Conservation (phyloP, 2,888 invertebrate species). For the Strigamia transsilvanica region DNA sequence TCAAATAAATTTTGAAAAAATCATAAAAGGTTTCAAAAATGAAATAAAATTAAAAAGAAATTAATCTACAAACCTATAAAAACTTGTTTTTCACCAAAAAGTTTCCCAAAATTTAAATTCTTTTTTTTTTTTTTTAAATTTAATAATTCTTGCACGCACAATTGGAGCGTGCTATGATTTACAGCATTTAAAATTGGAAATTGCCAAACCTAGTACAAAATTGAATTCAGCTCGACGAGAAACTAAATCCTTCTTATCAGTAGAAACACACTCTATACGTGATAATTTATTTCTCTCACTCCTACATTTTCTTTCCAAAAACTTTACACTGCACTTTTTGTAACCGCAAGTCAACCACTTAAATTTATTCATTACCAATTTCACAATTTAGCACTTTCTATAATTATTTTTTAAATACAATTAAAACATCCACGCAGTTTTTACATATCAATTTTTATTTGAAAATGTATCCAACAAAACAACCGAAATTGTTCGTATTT, state of each 20-base stretch:
- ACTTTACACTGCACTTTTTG: constrained; percentile 15
- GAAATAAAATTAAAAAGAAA: not conserved
- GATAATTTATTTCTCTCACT: constrained; percentile 47
- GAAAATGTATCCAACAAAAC: no score
- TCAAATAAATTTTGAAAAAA: not conserved
- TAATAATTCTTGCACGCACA: constrained; percentile 42
- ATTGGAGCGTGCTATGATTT: constrained; percentile 45
- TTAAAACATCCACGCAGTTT: not conserved
- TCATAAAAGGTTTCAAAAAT: not conserved
- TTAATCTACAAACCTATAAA: not conserved
- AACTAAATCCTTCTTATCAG: constrained; percentile 45
- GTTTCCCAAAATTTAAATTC: not conserved
- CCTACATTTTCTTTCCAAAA: constrained; percentile 35
- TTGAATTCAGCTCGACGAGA: constrained; percentile 46
- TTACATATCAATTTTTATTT: not conserved
- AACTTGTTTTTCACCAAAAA: not conserved
- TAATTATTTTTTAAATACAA: not conserved
- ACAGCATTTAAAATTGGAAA: constrained; percentile 49
- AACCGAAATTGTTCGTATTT: no score
- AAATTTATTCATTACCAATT: constrained; percentile 4
- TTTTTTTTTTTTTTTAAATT: not conserved
- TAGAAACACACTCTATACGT: constrained; percentile 44
- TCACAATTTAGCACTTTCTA: not conserved
- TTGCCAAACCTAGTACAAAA: constrained; percentile 45
- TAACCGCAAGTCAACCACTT: not conserved